Evolutionary conservation across 2,113 vertebrate genomes (phyloP).

Genomic region (Hipposideros armiger): DNA sequence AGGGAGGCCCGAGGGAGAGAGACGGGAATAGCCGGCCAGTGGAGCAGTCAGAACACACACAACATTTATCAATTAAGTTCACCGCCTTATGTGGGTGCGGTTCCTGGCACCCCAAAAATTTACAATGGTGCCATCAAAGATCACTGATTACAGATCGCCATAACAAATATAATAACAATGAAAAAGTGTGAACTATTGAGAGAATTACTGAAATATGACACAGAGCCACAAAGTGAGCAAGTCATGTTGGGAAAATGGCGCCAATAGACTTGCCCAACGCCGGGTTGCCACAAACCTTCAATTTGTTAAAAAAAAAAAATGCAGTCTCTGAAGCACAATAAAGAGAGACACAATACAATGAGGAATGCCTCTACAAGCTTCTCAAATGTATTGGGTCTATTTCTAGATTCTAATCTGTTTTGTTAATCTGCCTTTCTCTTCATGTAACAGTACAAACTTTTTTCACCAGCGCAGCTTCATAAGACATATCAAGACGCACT

Average conservation of each 20-base stretch:
- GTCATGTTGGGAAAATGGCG: not conserved
- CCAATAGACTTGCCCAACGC: not conserved
- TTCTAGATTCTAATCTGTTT: not conserved
- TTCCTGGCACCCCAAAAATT: not conserved
- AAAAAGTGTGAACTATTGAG: not conserved
- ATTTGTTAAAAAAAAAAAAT: too few relatives aligned
- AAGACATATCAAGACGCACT: not conserved
- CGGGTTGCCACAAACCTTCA: not conserved
- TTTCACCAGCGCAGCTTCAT: not conserved
- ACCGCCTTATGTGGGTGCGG: too few relatives aligned
- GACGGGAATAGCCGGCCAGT: not conserved
- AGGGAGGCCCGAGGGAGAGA: not conserved
- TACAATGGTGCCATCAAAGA: not conserved
- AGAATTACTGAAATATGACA: not conserved
- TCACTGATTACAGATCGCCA: not conserved
- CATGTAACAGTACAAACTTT: not conserved
- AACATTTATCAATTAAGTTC: not conserved
- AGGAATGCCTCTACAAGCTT: not conserved
- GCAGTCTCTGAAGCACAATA: too few relatives aligned
- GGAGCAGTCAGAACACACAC: not conserved
- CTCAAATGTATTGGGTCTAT: not conserved
- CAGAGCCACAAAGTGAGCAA: not conserved
- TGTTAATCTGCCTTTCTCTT: not conserved
- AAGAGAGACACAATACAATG: not conserved
- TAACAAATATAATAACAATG: not conserved